Base-by-base conservation (phyloP, 2,113 vertebrate species). In the Muntiacus reevesi region DNA sequence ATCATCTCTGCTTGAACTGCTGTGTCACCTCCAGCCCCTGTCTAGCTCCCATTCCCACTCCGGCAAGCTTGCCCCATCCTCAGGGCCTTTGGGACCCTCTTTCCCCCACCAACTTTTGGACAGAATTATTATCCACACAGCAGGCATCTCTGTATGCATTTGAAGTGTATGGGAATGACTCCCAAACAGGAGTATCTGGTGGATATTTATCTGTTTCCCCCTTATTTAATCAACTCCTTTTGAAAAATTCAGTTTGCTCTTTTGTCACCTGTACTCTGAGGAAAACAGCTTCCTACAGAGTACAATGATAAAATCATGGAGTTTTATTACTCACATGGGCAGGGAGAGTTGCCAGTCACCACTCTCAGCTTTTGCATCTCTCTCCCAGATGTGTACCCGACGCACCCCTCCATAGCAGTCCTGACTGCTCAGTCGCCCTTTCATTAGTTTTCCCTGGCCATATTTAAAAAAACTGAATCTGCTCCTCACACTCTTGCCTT, bases 111-210 rank as follows among this genome's bases (percentile, higher is more conserved):
- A 76, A 8, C 52, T 60, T 83, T 84, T 78, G 30, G n/a, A 12
- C 50, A 60, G 36, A 74, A 47, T 52, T 89, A 36, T 43, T 95
- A 33, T 55, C 54, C 64, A 55, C 47, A 30, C 45, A 93, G 30
- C 54, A 76, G 23, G 25, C 4, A 27, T 88, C 33, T 95, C 25
- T 67, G 54, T 33, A 23, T 67, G 78, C 13, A 64, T 57, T 55
- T 87, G 33, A 92, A 85, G 36, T 55, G 16, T 84, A 36, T 90
- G 43, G 50, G 50, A 36, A 62, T 91, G 36, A 91, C 28, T 67
- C 21, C 76, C 36, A 91, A 33, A 43, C 27, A 88, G 87, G 33
- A 84, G 40, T 33, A 30, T 71, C 14, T 10, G 30, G 27, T 43
- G 60, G 21, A 25, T 43, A 27, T 92, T 50, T 76, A 19, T 47